Conservation (phyloP, 2,113 vertebrate genomes). For the Gymnocephalus cernua region DNA sequence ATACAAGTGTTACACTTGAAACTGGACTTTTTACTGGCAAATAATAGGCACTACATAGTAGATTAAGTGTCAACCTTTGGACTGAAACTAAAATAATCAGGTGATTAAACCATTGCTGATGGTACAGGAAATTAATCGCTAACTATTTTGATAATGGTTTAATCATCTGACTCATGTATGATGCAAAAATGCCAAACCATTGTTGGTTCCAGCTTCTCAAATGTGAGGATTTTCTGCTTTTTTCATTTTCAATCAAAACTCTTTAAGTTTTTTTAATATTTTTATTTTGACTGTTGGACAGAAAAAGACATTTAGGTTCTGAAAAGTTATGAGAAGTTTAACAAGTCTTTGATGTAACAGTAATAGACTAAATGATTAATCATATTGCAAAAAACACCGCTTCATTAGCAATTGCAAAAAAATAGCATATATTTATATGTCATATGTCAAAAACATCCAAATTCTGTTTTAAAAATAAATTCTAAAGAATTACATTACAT, state of each 20-base stretch:
- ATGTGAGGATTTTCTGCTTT: not conserved
- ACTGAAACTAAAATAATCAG: not conserved
- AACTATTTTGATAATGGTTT: not conserved
- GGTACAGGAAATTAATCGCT: not conserved
- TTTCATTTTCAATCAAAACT: not conserved
- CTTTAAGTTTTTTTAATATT: too few relatives aligned
- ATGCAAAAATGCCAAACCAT: not conserved
- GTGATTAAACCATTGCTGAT: not conserved
- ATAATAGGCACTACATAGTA: not conserved
- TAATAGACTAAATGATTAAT: not conserved
- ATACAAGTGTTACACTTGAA: conserved; percentile 3
- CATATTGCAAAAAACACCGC: not conserved
- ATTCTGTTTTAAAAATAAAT: not conserved
- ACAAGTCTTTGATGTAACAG: too few relatives aligned
- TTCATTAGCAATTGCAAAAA: not conserved
- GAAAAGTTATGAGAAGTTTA: not conserved
- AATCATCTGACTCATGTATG: not conserved
- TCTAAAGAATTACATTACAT: not conserved
- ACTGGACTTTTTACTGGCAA: not conserved
- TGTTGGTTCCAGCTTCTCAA: not conserved
- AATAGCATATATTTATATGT: not conserved
- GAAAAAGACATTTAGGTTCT: not conserved
- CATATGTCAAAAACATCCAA: not conserved
- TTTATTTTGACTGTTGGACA: not conserved
- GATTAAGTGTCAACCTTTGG: not conserved